Base-by-base conservation (phyloP, 2,888 invertebrate species). In the Torymus auratus region DNA sequence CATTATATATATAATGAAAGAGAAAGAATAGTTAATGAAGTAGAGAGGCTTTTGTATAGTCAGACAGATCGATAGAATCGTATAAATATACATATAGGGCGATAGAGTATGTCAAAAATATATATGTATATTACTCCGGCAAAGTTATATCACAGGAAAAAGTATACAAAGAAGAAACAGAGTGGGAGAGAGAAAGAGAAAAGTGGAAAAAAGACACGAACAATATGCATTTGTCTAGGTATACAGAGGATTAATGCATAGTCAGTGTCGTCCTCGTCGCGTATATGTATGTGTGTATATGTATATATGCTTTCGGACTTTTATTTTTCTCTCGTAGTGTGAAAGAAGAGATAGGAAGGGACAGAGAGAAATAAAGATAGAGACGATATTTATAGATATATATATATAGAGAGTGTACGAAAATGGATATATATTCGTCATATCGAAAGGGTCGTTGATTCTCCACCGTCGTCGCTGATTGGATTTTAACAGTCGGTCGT, bases 391-490 rank as follows among this genome's bases (percentile, higher is more conserved):
- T 41, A 41, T 41, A 41, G 0, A 41, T 5, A 41, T 41, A 41
- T 41, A 41, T 56, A 28, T 55, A 53, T 69, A 28, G 11, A 15
- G 20, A n/a, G 69, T 64, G 64, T 41, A 23, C 7, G n/a, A 15
- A 41, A n/a, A 69, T 69, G 69, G 56, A n/a, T 55, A 56, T 55
- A 56, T 55, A 28, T 69, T 69, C 69, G 69, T 56, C 41, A 7
- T 41, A 41, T 41, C 69, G 69, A 69, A 69, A 69, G 69, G 69
- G 71, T 71, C 15, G 60, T 52, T 60, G 52, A n/a, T 56, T 28
- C 20, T 53, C 17, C 53, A 72, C 62, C 72, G 53, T 62, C 62
- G 61, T 62, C 62, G 61, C 53, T 62, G 62, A 72, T 62, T 72
- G 58, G 20, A 13, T 72, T 41, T 41, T n/a, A 64, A 50, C 50